Percentiles rank a stretch among this genome's conserved stretches.
Conservation (phyloP, 2,888 invertebrate species). For the Troides helena region DNA sequence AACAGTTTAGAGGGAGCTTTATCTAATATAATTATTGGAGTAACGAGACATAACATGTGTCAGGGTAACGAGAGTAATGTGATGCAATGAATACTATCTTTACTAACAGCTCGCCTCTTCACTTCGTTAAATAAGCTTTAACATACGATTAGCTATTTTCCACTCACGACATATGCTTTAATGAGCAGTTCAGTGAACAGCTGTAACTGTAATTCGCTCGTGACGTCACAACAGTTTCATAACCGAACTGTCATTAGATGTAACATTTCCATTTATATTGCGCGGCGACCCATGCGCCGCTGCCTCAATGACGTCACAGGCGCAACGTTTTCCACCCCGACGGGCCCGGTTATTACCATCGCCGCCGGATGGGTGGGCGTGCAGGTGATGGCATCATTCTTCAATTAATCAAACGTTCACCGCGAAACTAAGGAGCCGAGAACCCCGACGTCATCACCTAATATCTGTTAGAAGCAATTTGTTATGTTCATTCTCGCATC, state of each 20-base stretch:
- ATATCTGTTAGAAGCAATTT: no score
- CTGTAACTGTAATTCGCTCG: not conserved
- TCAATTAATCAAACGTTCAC: constrained; percentile 25
- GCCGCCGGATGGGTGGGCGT: constrained; percentile 9
- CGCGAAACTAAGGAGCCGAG: constrained; percentile 1
- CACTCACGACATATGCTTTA: no score
- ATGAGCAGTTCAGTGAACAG: no score
- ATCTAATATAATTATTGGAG: no score
- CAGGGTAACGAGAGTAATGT: no score
- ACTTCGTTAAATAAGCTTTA: no score
- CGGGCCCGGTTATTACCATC: constrained; percentile 22
- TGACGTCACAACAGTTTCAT: constrained; percentile 10
- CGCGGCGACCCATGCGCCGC: not conserved
- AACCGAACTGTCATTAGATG: constrained; percentile 10
- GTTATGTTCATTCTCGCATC: no score
- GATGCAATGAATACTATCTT: no score
- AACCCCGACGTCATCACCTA: not conserved
- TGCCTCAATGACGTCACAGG: constrained; percentile 22
- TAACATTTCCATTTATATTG: constrained; percentile 22
- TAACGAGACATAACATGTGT: no score
- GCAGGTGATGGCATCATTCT: constrained; percentile 21
- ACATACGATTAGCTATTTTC: no score
- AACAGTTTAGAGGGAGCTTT: no score
- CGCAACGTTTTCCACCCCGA: constrained; percentile 27
- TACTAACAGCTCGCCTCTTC: no score